Conservation (phyloP, 1,140 invertebrate genomes). For the Phenacoccus solenopsis region DNA sequence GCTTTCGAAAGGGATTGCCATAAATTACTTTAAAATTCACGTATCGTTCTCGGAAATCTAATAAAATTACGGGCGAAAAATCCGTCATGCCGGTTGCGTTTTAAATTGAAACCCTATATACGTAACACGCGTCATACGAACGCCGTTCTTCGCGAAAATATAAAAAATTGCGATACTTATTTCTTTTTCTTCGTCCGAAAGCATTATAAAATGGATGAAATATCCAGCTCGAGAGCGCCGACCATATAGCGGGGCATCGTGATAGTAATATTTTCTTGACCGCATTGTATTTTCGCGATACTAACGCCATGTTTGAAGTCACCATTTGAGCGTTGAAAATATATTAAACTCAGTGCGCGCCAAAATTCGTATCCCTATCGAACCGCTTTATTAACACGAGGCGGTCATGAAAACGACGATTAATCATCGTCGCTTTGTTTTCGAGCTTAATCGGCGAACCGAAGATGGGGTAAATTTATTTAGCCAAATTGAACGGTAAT, state of each 20-base stretch:
- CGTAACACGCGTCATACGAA: background rate
- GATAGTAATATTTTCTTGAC: conserved; percentile 2
- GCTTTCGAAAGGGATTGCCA: too few relatives aligned
- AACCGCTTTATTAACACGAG: too few relatives aligned
- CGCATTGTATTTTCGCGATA: conserved; percentile 1
- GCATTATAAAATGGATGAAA: background rate
- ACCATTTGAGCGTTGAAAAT: background rate
- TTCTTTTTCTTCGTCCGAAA: background rate
- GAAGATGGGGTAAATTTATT: background rate
- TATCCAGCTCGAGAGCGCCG: background rate
- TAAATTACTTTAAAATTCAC: too few relatives aligned
- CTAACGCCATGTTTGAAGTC: background rate
- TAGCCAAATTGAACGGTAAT: background rate
- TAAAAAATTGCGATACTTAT: background rate
- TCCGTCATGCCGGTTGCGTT: background rate
- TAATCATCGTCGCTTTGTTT: too few relatives aligned
- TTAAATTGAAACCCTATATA: background rate
- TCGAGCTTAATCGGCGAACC: background rate
- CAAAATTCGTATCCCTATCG: too few relatives aligned
- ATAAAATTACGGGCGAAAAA: background rate
- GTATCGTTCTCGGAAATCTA: too few relatives aligned
- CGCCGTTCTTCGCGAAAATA: background rate
- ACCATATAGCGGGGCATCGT: background rate
- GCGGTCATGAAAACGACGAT: too few relatives aligned
- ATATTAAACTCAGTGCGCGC: background rate